phyloP scores from a whole-genome alignment of 2,113 vertebrate genomes.

The Melanerpes aurifrons region DNA sequence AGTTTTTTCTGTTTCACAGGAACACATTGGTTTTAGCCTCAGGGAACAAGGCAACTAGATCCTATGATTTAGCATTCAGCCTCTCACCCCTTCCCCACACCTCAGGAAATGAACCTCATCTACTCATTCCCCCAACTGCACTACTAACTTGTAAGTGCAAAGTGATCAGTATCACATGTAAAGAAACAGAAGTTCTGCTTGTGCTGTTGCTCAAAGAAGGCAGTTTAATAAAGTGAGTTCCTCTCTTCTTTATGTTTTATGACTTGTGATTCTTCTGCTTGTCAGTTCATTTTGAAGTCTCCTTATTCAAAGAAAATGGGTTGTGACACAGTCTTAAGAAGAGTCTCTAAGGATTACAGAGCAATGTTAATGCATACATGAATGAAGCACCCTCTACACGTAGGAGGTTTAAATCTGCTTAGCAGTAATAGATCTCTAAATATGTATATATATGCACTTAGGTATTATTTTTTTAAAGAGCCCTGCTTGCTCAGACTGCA shows the following conservation, averaged over 20 bases:
- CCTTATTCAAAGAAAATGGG: neutral
- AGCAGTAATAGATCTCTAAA: neutral
- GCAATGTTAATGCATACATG: neutral
- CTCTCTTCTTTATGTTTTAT: neutral
- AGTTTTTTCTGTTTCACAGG: neutral
- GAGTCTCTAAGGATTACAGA: neutral
- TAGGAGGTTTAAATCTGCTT: conserved; percentile 1
- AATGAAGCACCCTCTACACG: neutral
- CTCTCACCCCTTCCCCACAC: neutral
- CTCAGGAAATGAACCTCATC: neutral
- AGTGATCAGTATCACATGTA: neutral
- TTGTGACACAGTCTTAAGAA: conserved; percentile 1
- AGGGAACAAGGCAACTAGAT: neutral
- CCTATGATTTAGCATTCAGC: neutral
- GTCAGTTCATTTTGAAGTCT: conserved; percentile 13
- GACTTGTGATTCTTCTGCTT: conserved; percentile 27
- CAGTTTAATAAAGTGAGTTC: neutral
- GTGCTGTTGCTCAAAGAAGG: neutral
- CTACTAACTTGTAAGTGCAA: neutral
- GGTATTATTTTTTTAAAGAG: neutral
- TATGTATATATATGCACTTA: too few species aligned
- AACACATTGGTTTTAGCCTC: neutral
- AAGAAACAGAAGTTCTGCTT: neutral
- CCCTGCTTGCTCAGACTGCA: neutral
- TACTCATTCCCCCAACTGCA: neutral